phyloP scores from a whole-genome alignment of 2,797 vertebrate species.

The Fistularia commersonii region DNA sequence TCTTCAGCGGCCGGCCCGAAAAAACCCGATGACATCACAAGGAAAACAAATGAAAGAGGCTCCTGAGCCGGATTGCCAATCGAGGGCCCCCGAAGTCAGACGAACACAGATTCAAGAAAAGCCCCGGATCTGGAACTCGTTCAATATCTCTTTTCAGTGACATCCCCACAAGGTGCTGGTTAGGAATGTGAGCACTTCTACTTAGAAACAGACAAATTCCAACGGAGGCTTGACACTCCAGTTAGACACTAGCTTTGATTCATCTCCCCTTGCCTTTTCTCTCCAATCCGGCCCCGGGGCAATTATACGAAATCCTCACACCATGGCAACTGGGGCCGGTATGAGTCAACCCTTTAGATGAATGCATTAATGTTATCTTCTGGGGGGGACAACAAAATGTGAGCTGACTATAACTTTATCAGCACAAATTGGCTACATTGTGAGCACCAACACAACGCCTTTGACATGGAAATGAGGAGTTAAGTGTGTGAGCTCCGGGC shows the following conservation, averaged over 20 bases:
- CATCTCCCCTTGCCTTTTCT: constrained; percentile 50
- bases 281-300: constrained; percentile 38
- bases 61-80: constrained; percentile 31
- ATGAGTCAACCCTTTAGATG: constrained; percentile 75
- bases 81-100: constrained; percentile 41
- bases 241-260: constrained; percentile 70
- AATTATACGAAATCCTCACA: constrained; percentile 51
- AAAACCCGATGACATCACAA: constrained; percentile 9
- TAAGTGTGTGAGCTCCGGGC: constrained; percentile 76
- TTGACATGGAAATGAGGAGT: constrained; percentile 83
- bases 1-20: no score
- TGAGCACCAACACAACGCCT: constrained; percentile 61
- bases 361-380: constrained; percentile 75
- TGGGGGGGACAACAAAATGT: constrained; percentile 56
- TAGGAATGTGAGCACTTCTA: constrained; percentile 64
- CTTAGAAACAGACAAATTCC: constrained; percentile 69
- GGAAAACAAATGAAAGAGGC: constrained; percentile 18
- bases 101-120: constrained; percentile 50
- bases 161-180: constrained; percentile 60
- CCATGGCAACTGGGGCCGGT: constrained; percentile 73
- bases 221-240: constrained; percentile 56
- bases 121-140: constrained; percentile 55
- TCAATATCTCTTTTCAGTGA: constrained; percentile 57
- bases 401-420: constrained; percentile 78
- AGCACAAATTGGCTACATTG: constrained; percentile 79